Conservation (phyloP, 2,113 vertebrate genomes). For the Miniopterus natalensis region DNA sequence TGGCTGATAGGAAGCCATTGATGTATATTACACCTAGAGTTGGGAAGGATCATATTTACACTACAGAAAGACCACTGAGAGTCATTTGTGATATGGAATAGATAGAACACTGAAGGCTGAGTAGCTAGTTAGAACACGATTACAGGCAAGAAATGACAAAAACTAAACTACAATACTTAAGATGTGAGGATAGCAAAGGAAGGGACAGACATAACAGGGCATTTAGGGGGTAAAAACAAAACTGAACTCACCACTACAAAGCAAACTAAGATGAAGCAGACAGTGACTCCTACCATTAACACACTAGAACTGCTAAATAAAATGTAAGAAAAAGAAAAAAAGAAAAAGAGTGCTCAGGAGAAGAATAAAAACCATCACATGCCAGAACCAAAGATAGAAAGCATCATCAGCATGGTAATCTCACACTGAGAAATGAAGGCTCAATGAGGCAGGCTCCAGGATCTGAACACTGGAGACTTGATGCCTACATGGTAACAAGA, state of each 20-base stretch:
- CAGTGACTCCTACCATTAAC: background rate
- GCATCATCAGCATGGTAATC: background rate
- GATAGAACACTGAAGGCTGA: background rate
- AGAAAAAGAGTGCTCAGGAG: background rate
- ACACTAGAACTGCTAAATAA: background rate
- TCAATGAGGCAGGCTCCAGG: background rate
- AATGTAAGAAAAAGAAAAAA: background rate
- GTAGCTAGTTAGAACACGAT: background rate
- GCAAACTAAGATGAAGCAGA: conserved; percentile 10
- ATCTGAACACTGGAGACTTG: background rate
- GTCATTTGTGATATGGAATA: background rate
- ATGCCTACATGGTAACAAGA: background rate
- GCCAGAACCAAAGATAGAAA: conserved; percentile 16
- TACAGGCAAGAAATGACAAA: background rate
- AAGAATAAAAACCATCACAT: background rate
- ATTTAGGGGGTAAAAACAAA: background rate
- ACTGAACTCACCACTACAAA: background rate
- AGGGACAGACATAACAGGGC: background rate
- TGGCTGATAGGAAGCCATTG: background rate
- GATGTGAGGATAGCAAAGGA: background rate
- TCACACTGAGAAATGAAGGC: background rate
- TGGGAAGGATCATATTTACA: background rate
- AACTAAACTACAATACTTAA: background rate
- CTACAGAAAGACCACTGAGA: background rate
- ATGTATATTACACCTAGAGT: background rate